Base-by-base conservation (phyloP, 2,888 invertebrate species). In the Drosophila falleni region DNA sequence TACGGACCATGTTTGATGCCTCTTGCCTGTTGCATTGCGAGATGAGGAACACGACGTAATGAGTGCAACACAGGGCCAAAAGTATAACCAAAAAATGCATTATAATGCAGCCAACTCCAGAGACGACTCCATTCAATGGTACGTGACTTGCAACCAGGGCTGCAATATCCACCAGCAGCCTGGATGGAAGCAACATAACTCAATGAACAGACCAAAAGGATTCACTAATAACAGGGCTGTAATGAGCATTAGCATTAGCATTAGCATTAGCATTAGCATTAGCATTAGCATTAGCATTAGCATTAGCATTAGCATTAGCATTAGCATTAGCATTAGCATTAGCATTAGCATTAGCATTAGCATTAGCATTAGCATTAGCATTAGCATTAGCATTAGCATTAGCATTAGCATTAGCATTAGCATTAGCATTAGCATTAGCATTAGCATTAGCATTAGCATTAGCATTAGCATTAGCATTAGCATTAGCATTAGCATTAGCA, bases 1-100 rank as follows among this genome's bases (percentile, higher is more conserved):
- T 10, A n/a, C 2, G 9, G 5, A 6, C n/a, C 11, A 46, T 31
- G 37, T 35, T 26, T 63, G 46, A 51, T 64, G 84, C 81, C 82
- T 87, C 10, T 31, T 67, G 84, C 82, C 82, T 87, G 87, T 87
- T 82, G 82, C 87, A 69, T 69, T 37, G 29, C 11, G 16, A 19
- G n/a, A 50, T 16, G 51, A 15, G 10, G 51, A 60, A 19, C 16
- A 16, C 15, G 35, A 23, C 49, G 63, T 82, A 80, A 80, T 73
- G 78, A 74, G 70, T 55, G 68, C 68, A 70, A 59, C 74, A 66
- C 66, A 65, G 69, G 78, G 46, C 69, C 63, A 58, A 63, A 15
- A 39, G 19, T 23, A 68, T 16, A 53, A 47, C 15, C 53, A 50
- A 54, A 65, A 41, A 76, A 39, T 77, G 81, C 74, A 80, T 68